Evolutionary conservation across 2,888 invertebrate genomes (phyloP).

Genomic region (Leucozona laternaria): DNA sequence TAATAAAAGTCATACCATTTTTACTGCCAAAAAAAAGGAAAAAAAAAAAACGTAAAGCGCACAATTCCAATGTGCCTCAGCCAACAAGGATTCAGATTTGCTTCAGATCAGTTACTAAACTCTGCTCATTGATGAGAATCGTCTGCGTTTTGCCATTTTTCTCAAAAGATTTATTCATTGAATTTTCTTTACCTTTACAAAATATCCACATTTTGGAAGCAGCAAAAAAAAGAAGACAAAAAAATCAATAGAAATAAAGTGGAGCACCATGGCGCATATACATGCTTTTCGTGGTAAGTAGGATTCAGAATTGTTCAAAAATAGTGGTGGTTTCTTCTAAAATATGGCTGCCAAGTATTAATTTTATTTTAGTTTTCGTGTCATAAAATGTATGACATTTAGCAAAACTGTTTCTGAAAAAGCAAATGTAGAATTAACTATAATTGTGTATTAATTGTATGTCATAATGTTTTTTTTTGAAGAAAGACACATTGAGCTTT

Average conservation of each 20-base stretch:
- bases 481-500: too few species aligned
- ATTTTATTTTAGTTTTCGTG: too few species aligned
- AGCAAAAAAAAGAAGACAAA: not conserved
- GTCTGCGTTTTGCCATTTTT: not conserved
- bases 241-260: conserved; percentile 1
- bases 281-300: not conserved
- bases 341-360: too few species aligned
- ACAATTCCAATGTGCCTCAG: not conserved
- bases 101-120: conserved; percentile 12
- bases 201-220: not conserved
- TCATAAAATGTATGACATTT: too few species aligned
- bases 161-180: conserved; percentile 5
- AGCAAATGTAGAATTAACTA: too few species aligned
- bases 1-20: not conserved
- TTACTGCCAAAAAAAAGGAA: not conserved
- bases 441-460: too few species aligned
- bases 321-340: too few species aligned
- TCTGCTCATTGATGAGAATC: not conserved
- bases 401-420: too few species aligned
- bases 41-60: too few species aligned
- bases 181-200: conserved; percentile 1
- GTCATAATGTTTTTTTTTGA: too few species aligned
- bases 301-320: too few species aligned
- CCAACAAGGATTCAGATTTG: not conserved
- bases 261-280: too few species aligned